Conservation (phyloP, 2,797 vertebrate genomes). For the Argyrosomus regius region DNA sequence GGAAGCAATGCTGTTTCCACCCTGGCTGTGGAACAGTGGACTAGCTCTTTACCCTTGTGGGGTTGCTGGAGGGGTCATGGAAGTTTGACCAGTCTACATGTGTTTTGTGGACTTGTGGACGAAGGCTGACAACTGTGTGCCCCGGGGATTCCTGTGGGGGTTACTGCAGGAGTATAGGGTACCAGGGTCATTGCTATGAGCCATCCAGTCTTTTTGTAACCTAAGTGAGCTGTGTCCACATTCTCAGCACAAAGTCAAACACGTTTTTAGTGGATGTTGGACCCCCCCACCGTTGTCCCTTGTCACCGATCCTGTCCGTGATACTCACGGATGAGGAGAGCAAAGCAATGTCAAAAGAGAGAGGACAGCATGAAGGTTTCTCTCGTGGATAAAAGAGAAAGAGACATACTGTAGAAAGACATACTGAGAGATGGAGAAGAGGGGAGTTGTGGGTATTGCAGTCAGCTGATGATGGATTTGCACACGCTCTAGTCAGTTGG, state of each 20-base stretch:
- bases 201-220: background rate
- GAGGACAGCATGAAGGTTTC: constrained; percentile 18
- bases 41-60: no score
- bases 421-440: constrained; percentile 22
- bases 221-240: background rate
- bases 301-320: background rate
- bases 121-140: background rate
- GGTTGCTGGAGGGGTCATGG: background rate
- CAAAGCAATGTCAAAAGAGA: constrained; percentile 11
- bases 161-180: background rate
- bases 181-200: background rate
- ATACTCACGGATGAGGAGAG: constrained; percentile 1
- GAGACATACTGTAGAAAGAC: constrained; percentile 14
- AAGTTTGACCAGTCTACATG: background rate
- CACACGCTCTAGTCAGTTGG: constrained; percentile 49
- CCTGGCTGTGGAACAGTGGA: no score
- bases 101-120: background rate
- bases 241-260: background rate
- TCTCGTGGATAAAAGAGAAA: constrained; percentile 26
- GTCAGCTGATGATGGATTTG: constrained; percentile 67
- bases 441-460: constrained; percentile 37
- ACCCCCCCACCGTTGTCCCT: background rate
- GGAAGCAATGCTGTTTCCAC: no score
- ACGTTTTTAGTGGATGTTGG: background rate
- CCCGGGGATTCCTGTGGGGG: background rate